Evolutionary conservation across 2,113 vertebrate species (phyloP).

Genomic region (Hystrix brachyura): DNA sequence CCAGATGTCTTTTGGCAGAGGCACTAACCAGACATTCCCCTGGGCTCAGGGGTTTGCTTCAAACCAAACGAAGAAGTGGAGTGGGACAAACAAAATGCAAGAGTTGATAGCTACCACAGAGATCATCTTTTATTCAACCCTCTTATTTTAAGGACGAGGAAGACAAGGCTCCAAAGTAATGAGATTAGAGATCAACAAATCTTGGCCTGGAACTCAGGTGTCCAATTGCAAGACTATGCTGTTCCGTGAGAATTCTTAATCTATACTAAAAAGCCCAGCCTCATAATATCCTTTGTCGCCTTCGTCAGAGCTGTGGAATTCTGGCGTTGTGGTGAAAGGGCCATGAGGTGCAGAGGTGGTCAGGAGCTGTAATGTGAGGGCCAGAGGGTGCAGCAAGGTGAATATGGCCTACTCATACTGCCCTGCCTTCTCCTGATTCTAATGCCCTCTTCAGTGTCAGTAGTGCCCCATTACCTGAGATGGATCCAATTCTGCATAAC

Average conservation of each 20-base stretch:
- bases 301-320: neutral
- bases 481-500: conserved; percentile 13
- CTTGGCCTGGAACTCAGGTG: neutral
- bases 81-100: neutral
- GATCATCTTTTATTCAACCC: conserved; percentile 34
- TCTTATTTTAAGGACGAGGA: conserved; percentile 62
- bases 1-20: conserved; percentile 50
- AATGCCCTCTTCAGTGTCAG: neutral
- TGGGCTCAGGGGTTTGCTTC: conserved; percentile 9
- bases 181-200: conserved; percentile 47
- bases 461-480: neutral
- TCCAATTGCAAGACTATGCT: conserved; percentile 10
- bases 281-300: neutral
- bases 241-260: conserved; percentile 29
- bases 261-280: neutral
- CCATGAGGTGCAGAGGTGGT: neutral
- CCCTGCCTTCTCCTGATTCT: conserved; percentile 3
- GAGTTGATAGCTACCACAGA: neutral
- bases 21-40: neutral
- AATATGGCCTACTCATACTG: neutral
- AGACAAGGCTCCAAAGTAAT: neutral
- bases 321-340: neutral
- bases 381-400: neutral
- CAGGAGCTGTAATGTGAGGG: neutral
- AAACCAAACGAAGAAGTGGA: neutral